Conservation (phyloP, 2,888 invertebrate genomes). For the Dorcus parallelipipedus region DNA sequence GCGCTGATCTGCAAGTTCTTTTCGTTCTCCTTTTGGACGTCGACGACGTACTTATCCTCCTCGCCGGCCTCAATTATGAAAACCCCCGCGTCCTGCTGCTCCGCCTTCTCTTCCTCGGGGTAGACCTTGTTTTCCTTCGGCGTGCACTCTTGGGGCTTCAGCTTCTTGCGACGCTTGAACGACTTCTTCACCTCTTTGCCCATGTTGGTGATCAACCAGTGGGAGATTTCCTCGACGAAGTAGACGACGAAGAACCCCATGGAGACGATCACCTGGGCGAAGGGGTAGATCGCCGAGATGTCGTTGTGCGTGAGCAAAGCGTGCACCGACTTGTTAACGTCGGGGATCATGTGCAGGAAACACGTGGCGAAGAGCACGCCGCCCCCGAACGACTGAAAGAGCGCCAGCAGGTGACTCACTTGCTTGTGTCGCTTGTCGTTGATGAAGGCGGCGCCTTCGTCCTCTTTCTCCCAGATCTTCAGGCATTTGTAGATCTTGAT, state of each 20-base stretch:
- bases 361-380: slow-evolving; percentile 58
- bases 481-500: slow-evolving; percentile 49
- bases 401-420: slow-evolving; percentile 41
- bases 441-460: slow-evolving; percentile 35
- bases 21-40: slow-evolving; percentile 28
- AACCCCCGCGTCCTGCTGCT: slow-evolving; percentile 2
- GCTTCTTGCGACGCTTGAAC: slow-evolving; percentile 14
- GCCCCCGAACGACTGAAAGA: slow-evolving; percentile 53
- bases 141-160: slow-evolving; percentile 10
- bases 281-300: slow-evolving; percentile 42
- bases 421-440: slow-evolving; percentile 39
- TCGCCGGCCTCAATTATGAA: slow-evolving; percentile 7
- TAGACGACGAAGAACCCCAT: slow-evolving; percentile 56
- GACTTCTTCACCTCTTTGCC: slow-evolving; percentile 27
- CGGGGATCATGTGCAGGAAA: slow-evolving; percentile 58
- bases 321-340: slow-evolving; percentile 50
- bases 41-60: slow-evolving; percentile 1
- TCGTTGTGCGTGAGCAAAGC: slow-evolving; percentile 38
- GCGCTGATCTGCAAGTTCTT: slow-evolving; percentile 23
- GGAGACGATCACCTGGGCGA: slow-evolving; percentile 53
- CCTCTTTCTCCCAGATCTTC: slow-evolving; percentile 39
- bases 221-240: slow-evolving; percentile 53
- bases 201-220: slow-evolving; percentile 40
- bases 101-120: slow-evolving; percentile 11
- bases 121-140: slow-evolving; percentile 20